Conservation (phyloP, 2,113 vertebrate genomes). For the Orthonyx spaldingii region DNA sequence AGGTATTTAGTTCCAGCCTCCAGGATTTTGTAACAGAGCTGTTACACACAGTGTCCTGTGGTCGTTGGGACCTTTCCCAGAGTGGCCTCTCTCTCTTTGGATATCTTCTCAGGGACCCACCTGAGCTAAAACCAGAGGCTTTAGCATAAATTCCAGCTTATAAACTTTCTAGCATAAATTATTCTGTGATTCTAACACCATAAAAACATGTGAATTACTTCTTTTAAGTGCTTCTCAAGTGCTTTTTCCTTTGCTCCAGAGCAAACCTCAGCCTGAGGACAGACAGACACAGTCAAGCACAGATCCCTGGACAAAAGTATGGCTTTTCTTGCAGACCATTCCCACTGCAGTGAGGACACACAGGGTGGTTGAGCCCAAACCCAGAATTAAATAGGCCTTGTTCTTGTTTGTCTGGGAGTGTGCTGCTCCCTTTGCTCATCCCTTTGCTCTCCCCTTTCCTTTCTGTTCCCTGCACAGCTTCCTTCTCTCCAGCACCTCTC, state of each 20-base stretch:
- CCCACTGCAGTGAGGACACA: background rate
- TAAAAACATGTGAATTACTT: background rate
- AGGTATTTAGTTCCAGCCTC: background rate
- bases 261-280: background rate
- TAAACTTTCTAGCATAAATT: background rate
- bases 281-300: background rate
- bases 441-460: background rate
- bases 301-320: background rate
- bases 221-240: background rate
- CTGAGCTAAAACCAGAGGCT: background rate
- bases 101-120: too few species aligned
- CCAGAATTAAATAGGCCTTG: background rate
- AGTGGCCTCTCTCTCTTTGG: background rate
- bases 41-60: rapidly evolving
- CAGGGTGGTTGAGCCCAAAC: background rate
- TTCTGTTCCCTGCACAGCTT: background rate
- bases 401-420: background rate
- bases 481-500: background rate
- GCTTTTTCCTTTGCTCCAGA: background rate
- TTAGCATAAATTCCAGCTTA: background rate
- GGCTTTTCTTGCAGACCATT: background rate
- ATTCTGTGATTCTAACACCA: background rate
- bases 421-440: background rate
- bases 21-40: background rate
- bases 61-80: background rate